Conservation (phyloP, 2,888 invertebrate species). For the Patella caerulea region DNA sequence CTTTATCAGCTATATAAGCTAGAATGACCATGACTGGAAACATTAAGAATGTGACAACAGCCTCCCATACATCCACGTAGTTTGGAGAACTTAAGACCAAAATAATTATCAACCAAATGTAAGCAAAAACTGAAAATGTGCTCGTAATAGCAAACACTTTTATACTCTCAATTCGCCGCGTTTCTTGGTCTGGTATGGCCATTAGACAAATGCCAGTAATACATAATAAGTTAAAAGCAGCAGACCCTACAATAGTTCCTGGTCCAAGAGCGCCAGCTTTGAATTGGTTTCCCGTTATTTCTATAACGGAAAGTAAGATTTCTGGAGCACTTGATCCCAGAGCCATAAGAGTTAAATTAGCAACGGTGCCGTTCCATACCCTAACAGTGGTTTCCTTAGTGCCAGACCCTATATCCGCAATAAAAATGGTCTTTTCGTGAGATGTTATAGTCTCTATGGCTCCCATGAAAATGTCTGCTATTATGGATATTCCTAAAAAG, state of each 20-base stretch:
- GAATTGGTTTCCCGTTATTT: conserved; percentile 72
- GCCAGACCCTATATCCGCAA: conserved; percentile 56
- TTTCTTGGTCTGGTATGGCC: conserved; percentile 72
- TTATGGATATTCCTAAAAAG: conserved; percentile 76
- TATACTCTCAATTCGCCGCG: conserved; percentile 70
- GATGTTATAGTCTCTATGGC: conserved; percentile 76
- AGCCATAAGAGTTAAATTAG: conserved; percentile 76
- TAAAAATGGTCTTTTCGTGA: conserved; percentile 72
- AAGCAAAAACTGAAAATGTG: conserved; percentile 74
- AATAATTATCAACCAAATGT: conserved; percentile 76
- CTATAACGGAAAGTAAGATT: conserved; percentile 75
- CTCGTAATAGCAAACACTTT: conserved; percentile 73
- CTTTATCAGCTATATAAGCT: conserved; percentile 75
- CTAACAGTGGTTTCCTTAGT: conserved; percentile 73
- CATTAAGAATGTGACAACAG: conserved; percentile 75
- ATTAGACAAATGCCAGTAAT: conserved; percentile 76
- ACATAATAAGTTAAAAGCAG: conserved; percentile 76
- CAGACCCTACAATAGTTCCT: conserved; percentile 76
- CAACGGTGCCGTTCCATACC: conserved; percentile 76
- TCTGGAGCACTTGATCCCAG: conserved; percentile 76
- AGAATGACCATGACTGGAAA: conserved; percentile 75
- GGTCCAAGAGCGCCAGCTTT: conserved; percentile 75
- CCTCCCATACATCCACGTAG: conserved; percentile 76
- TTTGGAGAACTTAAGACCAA: conserved; percentile 72
- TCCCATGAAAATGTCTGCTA: conserved; percentile 77